phyloP scores from a whole-genome alignment of 1,140 invertebrate species.

The Schlechtendalia chinensis region DNA sequence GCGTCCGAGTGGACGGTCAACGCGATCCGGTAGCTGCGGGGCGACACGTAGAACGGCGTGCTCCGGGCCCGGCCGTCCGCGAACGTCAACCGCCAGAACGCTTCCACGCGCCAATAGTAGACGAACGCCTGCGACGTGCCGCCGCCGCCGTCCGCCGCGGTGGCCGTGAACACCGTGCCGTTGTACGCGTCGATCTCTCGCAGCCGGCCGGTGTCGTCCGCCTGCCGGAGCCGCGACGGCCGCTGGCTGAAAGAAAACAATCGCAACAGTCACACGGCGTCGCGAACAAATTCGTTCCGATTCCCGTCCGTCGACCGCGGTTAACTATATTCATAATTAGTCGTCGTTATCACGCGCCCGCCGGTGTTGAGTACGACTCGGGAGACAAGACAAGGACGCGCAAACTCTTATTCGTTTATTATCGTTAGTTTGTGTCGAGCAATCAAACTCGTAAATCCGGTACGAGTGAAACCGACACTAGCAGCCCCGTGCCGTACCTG shows the following conservation, averaged over 20 bases:
- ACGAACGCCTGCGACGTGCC: not conserved
- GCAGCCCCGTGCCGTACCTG: too few species aligned
- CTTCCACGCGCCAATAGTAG: constrained; percentile 23
- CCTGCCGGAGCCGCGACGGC: not conserved
- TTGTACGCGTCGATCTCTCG: constrained; percentile 31
- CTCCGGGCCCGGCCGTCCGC: not conserved
- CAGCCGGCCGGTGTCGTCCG: not conserved
- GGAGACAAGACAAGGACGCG: too few species aligned
- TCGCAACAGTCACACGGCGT: too few species aligned
- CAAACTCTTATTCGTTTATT: too few species aligned
- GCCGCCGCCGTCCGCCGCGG: not conserved
- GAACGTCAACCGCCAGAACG: constrained; percentile 29
- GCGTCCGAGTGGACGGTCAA: constrained; percentile 1
- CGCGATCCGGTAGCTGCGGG: constrained; percentile 7
- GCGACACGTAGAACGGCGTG: constrained; percentile 25
- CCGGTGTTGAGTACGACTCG: too few species aligned
- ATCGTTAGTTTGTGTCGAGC: too few species aligned
- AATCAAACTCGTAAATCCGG: too few species aligned
- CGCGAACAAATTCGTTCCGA: too few species aligned
- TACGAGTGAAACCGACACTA: too few species aligned
- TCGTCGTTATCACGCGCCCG: too few species aligned
- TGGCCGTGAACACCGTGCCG: not conserved
- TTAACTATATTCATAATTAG: too few species aligned
- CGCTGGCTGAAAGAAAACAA: not conserved
- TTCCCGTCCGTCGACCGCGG: too few species aligned